phyloP scores from a whole-genome alignment of 2,888 invertebrate species.

The Sphinx pinastri region DNA sequence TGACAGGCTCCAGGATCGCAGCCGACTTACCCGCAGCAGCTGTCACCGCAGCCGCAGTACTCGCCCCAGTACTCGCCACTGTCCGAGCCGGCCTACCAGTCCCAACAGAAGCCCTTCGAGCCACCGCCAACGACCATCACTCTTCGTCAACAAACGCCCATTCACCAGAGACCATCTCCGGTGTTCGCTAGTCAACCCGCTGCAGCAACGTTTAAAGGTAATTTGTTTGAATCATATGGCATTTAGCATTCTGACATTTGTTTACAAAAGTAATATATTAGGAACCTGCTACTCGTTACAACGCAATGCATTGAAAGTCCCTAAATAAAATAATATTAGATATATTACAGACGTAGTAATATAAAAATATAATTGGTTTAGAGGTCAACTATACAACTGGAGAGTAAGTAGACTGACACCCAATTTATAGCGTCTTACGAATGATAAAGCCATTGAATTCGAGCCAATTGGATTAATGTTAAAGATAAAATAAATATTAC shows the following conservation, averaged over 20 bases:
- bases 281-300: no score
- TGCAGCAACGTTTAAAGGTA: constrained; percentile 88
- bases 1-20: constrained; percentile 35
- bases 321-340: no score
- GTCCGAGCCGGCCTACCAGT: constrained; percentile 80
- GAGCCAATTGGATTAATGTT: background rate
- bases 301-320: no score
- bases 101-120: constrained; percentile 82
- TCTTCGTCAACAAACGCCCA: constrained; percentile 88
- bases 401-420: background rate
- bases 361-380: no score
- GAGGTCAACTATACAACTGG: no score
- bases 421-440: background rate
- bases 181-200: constrained; percentile 92
- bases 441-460: background rate
- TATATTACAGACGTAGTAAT: no score
- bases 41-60: constrained; percentile 51
- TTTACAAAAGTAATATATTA: no score
- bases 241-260: no score
- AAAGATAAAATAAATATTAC: background rate
- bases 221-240: background rate
- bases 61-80: constrained; percentile 55
- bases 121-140: constrained; percentile 89
- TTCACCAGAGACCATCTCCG: constrained; percentile 90
- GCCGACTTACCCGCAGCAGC: constrained; percentile 47